Conservation (phyloP, 2,797 vertebrate genomes). For the Fistularia tabacaria region DNA sequence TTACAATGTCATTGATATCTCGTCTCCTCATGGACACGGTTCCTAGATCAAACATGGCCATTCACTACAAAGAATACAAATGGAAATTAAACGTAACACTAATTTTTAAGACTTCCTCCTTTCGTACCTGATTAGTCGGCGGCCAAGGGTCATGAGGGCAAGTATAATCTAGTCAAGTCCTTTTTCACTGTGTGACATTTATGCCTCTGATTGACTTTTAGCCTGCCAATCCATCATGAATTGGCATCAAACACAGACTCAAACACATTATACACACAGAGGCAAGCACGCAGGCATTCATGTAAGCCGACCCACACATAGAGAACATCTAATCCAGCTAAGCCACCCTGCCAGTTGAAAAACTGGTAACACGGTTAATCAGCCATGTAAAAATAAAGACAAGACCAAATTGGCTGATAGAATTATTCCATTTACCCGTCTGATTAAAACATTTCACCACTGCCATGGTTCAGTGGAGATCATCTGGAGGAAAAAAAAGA, state of each 20-base stretch:
- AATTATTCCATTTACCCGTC: constrained; percentile 68
- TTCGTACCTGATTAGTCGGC: not conserved
- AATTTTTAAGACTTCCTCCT: not conserved
- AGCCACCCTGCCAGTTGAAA: constrained; percentile 61
- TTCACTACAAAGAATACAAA: too few species aligned
- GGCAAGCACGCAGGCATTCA: constrained; percentile 11
- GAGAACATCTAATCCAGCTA: constrained; percentile 62
- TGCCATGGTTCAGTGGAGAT: constrained; percentile 63
- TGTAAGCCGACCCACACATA: constrained; percentile 34
- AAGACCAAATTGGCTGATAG: constrained; percentile 70
- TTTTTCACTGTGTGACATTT: constrained; percentile 25
- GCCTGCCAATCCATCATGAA: constrained; percentile 49
- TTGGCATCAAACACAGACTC: constrained; percentile 31
- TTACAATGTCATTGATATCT: constrained; percentile 2
- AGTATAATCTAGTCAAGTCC: constrained; percentile 18
- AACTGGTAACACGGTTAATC: constrained; percentile 70
- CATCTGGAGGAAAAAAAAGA: constrained; percentile 36
- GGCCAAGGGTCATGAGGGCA: constrained; percentile 6
- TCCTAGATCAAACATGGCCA: not conserved
- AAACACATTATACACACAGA: constrained; percentile 13
- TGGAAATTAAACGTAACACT: not conserved
- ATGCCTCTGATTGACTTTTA: constrained; percentile 52
- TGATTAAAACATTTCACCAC: constrained; percentile 69
- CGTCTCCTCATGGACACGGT: not conserved
- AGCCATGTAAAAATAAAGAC: constrained; percentile 69